phyloP scores from a whole-genome alignment of 2,797 vertebrate genomes.

The Arctocebus calabarensis region DNA sequence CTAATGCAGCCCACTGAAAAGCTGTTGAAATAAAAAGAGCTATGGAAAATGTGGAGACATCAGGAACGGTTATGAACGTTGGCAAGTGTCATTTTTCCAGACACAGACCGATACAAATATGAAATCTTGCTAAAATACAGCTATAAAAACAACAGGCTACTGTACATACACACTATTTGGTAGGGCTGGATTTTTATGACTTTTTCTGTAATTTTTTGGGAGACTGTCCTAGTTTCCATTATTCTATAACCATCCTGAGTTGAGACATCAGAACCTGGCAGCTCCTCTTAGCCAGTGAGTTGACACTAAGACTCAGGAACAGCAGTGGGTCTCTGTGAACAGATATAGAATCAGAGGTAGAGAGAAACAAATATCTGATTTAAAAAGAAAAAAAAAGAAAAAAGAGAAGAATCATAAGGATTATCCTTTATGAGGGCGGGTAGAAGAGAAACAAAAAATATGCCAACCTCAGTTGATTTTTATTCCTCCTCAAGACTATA shows the following conservation, averaged over 20 bases:
- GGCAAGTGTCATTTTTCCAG: conserved; percentile 97
- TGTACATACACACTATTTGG: conserved; percentile 87
- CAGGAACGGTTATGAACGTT: conserved; percentile 92
- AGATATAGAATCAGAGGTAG: conserved; percentile 74
- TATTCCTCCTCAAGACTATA: conserved; percentile 66
- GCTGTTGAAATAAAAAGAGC: conserved; percentile 95
- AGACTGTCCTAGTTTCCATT: conserved; percentile 83
- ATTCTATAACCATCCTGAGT: conserved; percentile 83
- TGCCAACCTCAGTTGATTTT: conserved; percentile 81
- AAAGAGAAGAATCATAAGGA: not conserved
- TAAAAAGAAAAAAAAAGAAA: conserved; percentile 57
- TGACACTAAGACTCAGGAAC: conserved; percentile 75
- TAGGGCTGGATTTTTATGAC: conserved; percentile 80
- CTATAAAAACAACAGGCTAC: conserved; percentile 82
- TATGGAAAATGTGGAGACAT: conserved; percentile 93
- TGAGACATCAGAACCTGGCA: conserved; percentile 87
- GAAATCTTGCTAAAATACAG: conserved; percentile 92
- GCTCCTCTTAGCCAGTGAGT: conserved; percentile 75
- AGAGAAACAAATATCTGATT: conserved; percentile 63
- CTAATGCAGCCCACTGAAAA: conserved; percentile 99
- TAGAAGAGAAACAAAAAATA: not conserved
- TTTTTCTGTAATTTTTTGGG: conserved; percentile 70
- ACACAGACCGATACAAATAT: conserved; percentile 93
- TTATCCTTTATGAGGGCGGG: conserved; percentile 60
- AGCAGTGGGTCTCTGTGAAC: conserved; percentile 78